Base-by-base conservation (phyloP, 1,140 invertebrate species). In the Solenopsis invicta region DNA sequence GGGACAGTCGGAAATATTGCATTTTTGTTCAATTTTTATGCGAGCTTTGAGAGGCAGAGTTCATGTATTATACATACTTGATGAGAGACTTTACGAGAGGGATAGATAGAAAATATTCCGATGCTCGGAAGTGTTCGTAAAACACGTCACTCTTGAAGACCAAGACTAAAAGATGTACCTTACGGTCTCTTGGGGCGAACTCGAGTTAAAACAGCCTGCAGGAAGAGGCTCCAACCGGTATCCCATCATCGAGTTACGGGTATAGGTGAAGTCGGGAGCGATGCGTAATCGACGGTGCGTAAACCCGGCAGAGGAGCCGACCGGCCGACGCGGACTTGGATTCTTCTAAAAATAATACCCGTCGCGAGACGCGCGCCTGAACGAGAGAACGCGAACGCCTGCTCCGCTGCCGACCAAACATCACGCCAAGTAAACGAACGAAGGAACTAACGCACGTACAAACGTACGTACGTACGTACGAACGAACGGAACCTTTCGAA, bases 261-360 rank as follows among this genome's bases (percentile, higher is more conserved):
- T 37, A 74, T 24, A 74, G 37, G 52, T 61, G 67, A 74, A 82
- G 69, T 62, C 69, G 67, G 13, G 54, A 74, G 12, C 29, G 80
- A 41, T 18, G 80, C 24, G 41, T 74, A 84, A 84, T 84, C 80
- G 69, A 75, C 80, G 80, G 54, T n/a, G 80, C 80, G 69, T 75
- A 84, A 84, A 84, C 80, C 69, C 80, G 80, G 54, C 54, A 75
- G 80, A 84, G 69, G 52, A 74, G 62, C 34, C 41, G 56, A 29
- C 75, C 75, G 45, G 72, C 80, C 54, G 67, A 74, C 56, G 80
- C 41, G 69, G 52, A 74, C 67, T 56, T 82, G 67, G 69, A 84
- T 74, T 84, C 69, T 62, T 74, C 80, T 84, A 84, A 84, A 84
- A 84, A 84, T 84, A 84, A 84, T 84, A 84, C 54, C 24, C 21